Evolutionary conservation across 2,888 invertebrate genomes (phyloP).

Genomic region (Dasypogon diadema): DNA sequence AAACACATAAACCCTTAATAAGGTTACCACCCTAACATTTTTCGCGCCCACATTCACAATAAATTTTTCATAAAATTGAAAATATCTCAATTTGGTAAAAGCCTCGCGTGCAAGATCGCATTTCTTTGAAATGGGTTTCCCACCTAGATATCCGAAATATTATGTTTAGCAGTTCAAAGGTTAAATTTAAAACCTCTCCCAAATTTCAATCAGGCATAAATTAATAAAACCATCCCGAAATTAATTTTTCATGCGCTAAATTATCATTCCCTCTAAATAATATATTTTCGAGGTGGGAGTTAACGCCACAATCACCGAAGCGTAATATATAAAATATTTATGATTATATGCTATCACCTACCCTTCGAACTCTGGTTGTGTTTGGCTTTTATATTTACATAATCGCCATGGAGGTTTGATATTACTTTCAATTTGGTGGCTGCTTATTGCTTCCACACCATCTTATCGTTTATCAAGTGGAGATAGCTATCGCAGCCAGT

Average conservation of each 20-base stretch:
- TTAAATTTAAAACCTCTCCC: neutral
- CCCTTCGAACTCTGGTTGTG: neutral
- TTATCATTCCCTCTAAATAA: neutral
- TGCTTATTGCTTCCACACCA: neutral
- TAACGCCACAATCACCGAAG: neutral
- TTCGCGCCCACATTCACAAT: too few species aligned
- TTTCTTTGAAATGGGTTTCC: neutral
- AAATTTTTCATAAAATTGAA: too few species aligned
- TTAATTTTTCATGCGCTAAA: slow-evolving; percentile 3
- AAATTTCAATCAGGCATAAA: neutral
- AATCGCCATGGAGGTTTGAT: neutral
- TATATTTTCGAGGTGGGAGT: neutral
- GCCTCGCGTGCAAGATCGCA: too few species aligned
- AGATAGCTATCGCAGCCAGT: neutral
- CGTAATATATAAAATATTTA: neutral
- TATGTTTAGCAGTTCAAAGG: neutral
- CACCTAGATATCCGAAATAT: neutral
- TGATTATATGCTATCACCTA: slow-evolving; percentile 1
- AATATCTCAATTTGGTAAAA: too few species aligned
- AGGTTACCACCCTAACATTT: too few species aligned
- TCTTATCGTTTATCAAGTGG: neutral
- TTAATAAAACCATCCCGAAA: neutral
- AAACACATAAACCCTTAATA: too few species aligned
- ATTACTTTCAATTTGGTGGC: neutral
- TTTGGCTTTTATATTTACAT: neutral